Percentiles rank a stretch among this genome's conserved stretches.
These are phyloP conservation scores for Myotis planiceps DNA, from an alignment of 2,797 vertebrate genomes.

Conservation along the genomic window DNA sequence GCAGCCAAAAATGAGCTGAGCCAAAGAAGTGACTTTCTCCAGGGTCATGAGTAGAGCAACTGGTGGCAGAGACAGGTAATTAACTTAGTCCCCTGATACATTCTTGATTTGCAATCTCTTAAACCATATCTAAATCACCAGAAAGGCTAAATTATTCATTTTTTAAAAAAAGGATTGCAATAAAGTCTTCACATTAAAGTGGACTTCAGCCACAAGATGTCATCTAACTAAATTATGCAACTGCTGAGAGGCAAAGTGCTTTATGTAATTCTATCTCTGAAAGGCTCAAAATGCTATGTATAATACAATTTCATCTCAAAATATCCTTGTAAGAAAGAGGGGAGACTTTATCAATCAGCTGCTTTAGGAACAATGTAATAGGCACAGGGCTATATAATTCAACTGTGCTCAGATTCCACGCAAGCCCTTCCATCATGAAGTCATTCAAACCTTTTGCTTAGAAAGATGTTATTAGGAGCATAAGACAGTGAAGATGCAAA, in stretches of 20 bases:
- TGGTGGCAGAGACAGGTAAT: slow-evolving; percentile 48
- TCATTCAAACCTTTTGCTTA: background rate
- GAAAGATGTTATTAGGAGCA: background rate
- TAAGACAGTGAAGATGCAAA: background rate
- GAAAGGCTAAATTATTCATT: slow-evolving; percentile 53
- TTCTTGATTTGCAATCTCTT: slow-evolving; percentile 46
- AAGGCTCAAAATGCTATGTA: slow-evolving; percentile 44
- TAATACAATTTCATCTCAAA: slow-evolving; percentile 49
- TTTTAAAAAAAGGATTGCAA: slow-evolving; percentile 35
- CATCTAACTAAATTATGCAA: slow-evolving; percentile 51
- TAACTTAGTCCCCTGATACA: slow-evolving; percentile 33
- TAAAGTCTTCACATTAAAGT: slow-evolving; percentile 51
- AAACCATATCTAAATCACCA: slow-evolving; percentile 52
- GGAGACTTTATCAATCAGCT: background rate
- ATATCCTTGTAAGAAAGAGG: slow-evolving; percentile 38
- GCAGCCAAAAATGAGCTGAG: slow-evolving; percentile 26
- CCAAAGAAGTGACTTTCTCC: background rate
- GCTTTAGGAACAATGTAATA: background rate
- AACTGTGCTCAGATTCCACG: background rate
- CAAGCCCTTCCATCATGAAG: background rate
- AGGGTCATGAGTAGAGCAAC: slow-evolving; percentile 24
- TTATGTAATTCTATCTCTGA: slow-evolving; percentile 38
- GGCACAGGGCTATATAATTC: background rate
- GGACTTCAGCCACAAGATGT: slow-evolving; percentile 29
- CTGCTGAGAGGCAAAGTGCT: slow-evolving; percentile 37